Base-by-base conservation (phyloP, 1,140 invertebrate genomes). In the Diabrotica virgifera region DNA sequence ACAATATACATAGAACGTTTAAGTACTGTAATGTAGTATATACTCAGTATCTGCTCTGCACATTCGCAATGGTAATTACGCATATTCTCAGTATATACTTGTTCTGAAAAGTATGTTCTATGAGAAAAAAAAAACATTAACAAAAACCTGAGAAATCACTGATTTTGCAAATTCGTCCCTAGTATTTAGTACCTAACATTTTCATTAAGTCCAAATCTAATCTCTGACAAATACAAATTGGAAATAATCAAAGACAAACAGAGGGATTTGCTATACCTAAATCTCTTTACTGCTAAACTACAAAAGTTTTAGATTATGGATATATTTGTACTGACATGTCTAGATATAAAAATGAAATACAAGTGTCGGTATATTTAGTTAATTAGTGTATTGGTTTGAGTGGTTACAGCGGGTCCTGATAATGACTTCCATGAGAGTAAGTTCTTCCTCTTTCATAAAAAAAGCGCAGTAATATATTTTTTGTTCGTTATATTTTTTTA, bases 371-470 rank as follows among this genome's bases (percentile, higher is more conserved):
- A 46, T 46, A n/a, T 46, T 46, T n/a, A 46, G 40, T 46, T 46
- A 46, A 46, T 46, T 46, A n/a, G 40, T 46, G 40, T 46, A 46
- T 46, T n/a, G 40, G 24, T 24, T 24, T 24, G 24, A 24, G 24
- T 24, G 24, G 24, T 24, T 24, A 24, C 24, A 24, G 24, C 24
- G 24, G 24, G 24, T 1, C 24, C 24, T 24, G 24, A 24, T 24
- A 24, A 24, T 24, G 24, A 24, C 24, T 24, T 24, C 24, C 24
- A 24, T 24, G 24, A 24, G 24, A 24, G 24, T 24, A 24, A 24
- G 24, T 51, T 51, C 5, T 2, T 51, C 1, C 1, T 51, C 2
- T 51, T 11, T 51, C 46, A 75, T 67, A 64, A 13, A 1, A 38
- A 55, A 35, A 55, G 52, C 9, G 35, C 12, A 11, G 12, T 5